These are phyloP conservation scores for Raillietiella orientalis DNA, from an alignment of 2,888 invertebrate species.

Conservation along the genomic window DNA sequence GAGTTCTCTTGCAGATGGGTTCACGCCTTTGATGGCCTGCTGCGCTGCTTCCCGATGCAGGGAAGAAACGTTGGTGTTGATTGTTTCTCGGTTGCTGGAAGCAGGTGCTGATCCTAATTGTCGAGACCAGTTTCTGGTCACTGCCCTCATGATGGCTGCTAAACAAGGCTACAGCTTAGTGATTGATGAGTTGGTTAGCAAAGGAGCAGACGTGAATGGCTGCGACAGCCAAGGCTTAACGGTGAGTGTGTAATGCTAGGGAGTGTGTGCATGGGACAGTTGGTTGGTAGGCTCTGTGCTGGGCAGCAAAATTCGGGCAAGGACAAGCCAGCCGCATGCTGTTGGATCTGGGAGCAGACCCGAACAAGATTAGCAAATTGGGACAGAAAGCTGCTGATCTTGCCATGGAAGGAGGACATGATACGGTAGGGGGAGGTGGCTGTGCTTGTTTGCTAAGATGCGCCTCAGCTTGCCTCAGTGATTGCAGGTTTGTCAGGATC, in stretches of 20 bases:
- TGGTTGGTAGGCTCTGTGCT: neutral
- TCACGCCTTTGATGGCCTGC: constrained; percentile 15
- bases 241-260: too few species aligned
- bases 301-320: neutral
- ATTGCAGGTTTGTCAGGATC: too few species aligned
- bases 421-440: too few species aligned
- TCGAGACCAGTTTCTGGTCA: constrained; percentile 5
- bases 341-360: constrained; percentile 11
- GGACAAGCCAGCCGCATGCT: constrained; percentile 7
- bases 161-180: neutral
- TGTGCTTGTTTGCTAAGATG: too few species aligned
- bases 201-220: neutral
- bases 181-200: neutral
- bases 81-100: constrained; percentile 11
- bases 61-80: constrained; percentile 10
- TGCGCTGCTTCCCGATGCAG: constrained; percentile 12
- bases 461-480: too few species aligned
- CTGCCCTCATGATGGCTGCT: neutral
- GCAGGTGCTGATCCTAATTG: constrained; percentile 12
- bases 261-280: too few species aligned
- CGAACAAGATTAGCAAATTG: constrained; percentile 9
- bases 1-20: constrained; percentile 11
- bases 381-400: neutral
- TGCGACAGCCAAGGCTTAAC: neutral
- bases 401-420: neutral